A percentile compares a stretch with the other conserved stretches of the same genome.
phyloP scores from a whole-genome alignment of 2,113 vertebrate genomes.

The Ophthalmotilapia sp. region DNA sequence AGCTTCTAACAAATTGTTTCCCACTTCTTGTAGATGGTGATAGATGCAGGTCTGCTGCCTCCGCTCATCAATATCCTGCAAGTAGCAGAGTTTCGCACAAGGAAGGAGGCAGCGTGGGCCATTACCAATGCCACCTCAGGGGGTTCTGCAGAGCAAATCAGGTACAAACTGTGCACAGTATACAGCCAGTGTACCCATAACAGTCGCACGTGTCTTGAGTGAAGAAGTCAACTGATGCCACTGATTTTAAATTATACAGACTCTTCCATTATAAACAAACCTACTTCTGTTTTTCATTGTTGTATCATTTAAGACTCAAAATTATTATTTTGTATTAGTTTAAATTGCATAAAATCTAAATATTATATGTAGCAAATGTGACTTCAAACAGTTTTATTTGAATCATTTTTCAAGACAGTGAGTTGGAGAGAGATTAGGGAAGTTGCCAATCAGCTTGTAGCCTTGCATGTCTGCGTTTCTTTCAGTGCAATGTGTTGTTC shows the following conservation, averaged over 20 bases:
- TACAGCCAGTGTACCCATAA: not conserved
- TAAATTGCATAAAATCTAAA: not conserved
- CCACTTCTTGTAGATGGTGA: constrained; percentile 79
- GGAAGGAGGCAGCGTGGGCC: constrained; percentile 97
- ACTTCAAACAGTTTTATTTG: not conserved
- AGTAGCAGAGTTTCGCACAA: constrained; percentile 94
- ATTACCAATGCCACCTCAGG: constrained; percentile 97
- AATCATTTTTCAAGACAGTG: not conserved
- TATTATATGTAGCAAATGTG: not conserved
- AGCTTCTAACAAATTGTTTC: not conserved
- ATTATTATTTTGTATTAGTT: not conserved
- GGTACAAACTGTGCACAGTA: constrained; percentile 35
- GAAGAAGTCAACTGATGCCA: not conserved
- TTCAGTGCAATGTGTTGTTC: not conserved
- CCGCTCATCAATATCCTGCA: constrained; percentile 94
- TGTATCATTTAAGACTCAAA: not conserved
- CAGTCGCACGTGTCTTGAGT: not conserved
- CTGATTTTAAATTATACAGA: not conserved
- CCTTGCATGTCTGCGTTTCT: too few relatives aligned
- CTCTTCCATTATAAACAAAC: not conserved
- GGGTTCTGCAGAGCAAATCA: constrained; percentile 93
- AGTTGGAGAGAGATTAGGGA: not conserved
- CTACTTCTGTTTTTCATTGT: not conserved
- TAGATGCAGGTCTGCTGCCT: constrained; percentile 89
- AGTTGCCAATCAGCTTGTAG: not conserved